A percentile compares a stretch with the other conserved stretches of the same genome.
These are phyloP conservation scores for Callocephalon fimbriatum DNA, from an alignment of 2,113 vertebrate species.

Conservation along the genomic window DNA sequence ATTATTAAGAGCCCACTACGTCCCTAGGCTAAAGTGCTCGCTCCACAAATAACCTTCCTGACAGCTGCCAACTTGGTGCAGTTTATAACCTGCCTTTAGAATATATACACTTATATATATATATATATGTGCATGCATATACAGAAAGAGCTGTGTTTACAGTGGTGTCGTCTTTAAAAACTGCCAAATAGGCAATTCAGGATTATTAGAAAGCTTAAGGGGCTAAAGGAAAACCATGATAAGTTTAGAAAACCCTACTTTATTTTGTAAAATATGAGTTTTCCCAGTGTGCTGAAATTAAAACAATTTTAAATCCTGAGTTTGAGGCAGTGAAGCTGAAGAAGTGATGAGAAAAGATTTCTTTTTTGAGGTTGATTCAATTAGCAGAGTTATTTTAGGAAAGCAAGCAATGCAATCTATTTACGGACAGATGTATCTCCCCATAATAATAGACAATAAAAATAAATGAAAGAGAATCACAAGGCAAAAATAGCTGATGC, in stretches of 20 bases:
- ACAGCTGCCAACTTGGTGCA: slow-evolving; percentile 61
- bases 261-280: slow-evolving; percentile 46
- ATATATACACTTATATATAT: background rate
- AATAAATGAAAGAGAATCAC: slow-evolving; percentile 37
- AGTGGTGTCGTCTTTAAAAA: slow-evolving; percentile 32
- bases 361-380: slow-evolving; percentile 66
- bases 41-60: slow-evolving; percentile 29
- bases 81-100: slow-evolving; percentile 61
- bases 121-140: background rate
- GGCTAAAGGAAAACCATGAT: slow-evolving; percentile 6
- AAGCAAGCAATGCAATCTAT: slow-evolving; percentile 26
- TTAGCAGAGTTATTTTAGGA: slow-evolving; percentile 44
- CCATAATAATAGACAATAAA: slow-evolving; percentile 38
- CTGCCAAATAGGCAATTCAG: slow-evolving; percentile 25
- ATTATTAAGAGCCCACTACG: slow-evolving; percentile 69
- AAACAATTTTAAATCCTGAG: slow-evolving; percentile 26
- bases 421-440: background rate
- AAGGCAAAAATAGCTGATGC: background rate
- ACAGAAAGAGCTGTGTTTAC: slow-evolving; percentile 51
- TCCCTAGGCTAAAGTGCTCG: slow-evolving; percentile 66
- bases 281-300: slow-evolving; percentile 35
- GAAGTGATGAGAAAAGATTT: slow-evolving; percentile 64
- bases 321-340: slow-evolving; percentile 40
- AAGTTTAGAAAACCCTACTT: slow-evolving; percentile 65
- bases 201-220: slow-evolving; percentile 45